Base-by-base conservation (phyloP, 1,140 invertebrate species). In the Megalonaias nervosa region DNA sequence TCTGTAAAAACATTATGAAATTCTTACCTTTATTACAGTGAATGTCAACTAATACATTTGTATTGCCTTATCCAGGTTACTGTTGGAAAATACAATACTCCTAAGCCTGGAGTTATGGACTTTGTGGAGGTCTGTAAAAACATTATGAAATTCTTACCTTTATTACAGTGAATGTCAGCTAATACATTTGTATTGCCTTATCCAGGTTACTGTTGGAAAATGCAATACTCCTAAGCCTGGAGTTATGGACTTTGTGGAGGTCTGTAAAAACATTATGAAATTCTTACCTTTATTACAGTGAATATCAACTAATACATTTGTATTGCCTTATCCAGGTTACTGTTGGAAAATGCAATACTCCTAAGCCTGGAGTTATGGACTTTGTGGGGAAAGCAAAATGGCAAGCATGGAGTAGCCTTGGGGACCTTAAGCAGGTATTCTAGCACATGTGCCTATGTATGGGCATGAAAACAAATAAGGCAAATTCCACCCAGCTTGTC, bases 301-400 rank as follows among this genome's bases (percentile, higher is more conserved):
- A 48, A 9, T 48, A 5, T 9, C 38, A 48, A 48, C 6, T 48
- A 48, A 48, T 48, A 48, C 38, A 48, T 48, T 48, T 48, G 4
- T 6, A 48, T 48, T 48, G 38, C 38, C 38, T 48, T 48, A 84
- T 87, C 71, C 87, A 94, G 91, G 90, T 92, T 9, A 93, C 93
- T 0, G 82, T 87, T 67, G 93, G 93, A 13, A 87, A 91, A 75
- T 92, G 92, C 71, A 92, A 91, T 68, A 89, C 85, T 12, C 86
- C 89, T 23, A 92, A 93, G 75, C 93, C 93, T 56, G 93, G 93
- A n/a, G 92, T 93, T 90, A 90, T 93, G 86, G 93, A 94, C 82
- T 90, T 94, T 83, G 92, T 93, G 59, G 93, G 92, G 6, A 92
- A 92, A 79, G 93, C 93, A 14, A 94, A 94, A 86, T 94, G 93